phyloP scores from a whole-genome alignment of 2,113 vertebrate species.

The Phylloscopus trochiloides region DNA sequence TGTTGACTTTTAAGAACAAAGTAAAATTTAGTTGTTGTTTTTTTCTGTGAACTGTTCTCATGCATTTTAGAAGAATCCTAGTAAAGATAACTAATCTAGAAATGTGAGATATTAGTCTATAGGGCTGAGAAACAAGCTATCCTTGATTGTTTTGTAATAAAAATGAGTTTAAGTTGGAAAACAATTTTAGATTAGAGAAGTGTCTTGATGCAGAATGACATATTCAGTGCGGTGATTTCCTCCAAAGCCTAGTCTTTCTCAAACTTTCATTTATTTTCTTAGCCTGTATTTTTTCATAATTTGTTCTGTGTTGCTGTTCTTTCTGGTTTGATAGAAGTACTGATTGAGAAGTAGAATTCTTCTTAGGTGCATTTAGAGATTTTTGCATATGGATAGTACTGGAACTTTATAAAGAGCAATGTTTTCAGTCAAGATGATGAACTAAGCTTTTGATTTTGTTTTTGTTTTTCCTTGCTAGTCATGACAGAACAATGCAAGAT shows the following conservation, averaged over 20 bases:
- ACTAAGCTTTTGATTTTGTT: neutral
- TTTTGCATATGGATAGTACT: neutral
- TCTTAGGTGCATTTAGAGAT: neutral
- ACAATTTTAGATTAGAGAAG: neutral
- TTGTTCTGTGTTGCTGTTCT: neutral
- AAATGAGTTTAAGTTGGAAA: neutral
- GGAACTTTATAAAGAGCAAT: neutral
- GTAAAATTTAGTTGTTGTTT: neutral
- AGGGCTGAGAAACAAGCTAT: neutral
- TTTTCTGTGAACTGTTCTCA: neutral
- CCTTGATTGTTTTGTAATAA: neutral
- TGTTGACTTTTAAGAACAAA: neutral
- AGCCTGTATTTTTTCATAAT: neutral
- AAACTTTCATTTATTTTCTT: neutral
- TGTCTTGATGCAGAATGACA: neutral
- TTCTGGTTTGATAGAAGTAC: neutral
- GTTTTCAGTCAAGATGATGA: neutral
- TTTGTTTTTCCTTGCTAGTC: constrained; percentile 72
- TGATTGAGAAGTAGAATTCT: neutral
- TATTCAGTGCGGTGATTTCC: neutral
- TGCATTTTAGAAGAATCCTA: neutral
- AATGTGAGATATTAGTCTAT: neutral
- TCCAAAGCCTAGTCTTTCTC: neutral
- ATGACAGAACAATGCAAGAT: constrained; percentile 99
- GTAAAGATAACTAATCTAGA: neutral